Evolutionary conservation across 2,797 vertebrate species (phyloP), one percentile per base, ranked within the genome.

Genomic region (Podarcis siculus): DNA sequence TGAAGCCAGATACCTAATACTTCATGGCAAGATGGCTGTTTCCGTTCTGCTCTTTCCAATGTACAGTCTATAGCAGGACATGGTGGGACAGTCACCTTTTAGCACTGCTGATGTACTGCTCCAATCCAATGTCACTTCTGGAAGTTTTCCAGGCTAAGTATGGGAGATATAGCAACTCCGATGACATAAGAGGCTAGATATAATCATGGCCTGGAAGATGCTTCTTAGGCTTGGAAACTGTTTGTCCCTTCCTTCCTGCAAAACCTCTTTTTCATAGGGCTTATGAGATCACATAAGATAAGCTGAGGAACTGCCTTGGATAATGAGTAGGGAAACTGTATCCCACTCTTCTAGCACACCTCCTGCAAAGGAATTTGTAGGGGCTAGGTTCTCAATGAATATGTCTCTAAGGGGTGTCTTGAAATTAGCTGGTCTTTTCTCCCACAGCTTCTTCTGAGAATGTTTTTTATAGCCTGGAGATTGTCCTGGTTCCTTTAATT

Each of bases 221-320:
- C 7, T 90, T 6, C 61, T 39, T 79, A 80, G 89, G 35, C 64
- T 90, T 64, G 25, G 45, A 86, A 79, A 88, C 76, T 87, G 88
- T 78, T 27, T 88, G 1, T 77, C 67, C 82, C 55, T 90, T 42
- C 72, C 89, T 83, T 86, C 67, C 37, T 58, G 64, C 73, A 87
- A 91, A 90, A 80, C 0, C 30, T 66, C 21, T 78, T 1, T 64
- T 45, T 82, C 25, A 3, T 3, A 42, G 71, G 82, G 39, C 2
- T 42, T 39, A 30, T 12, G 90, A 87, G 90, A 15, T 39, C 6
- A 79, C 82, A 79, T 81, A 73, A 86, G 55, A 9, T 4, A 66
- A 35, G 66, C 80, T 67, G 0, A 0, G 19, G 90, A 35, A 32
- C 42, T 90, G 89, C 8, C 78, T 76, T 58, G 0, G 37, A 25